Evolutionary conservation across 2,888 invertebrate species (phyloP), one percentile per base, ranked within the genome.

Genomic region (Hoplodrina ambigua): DNA sequence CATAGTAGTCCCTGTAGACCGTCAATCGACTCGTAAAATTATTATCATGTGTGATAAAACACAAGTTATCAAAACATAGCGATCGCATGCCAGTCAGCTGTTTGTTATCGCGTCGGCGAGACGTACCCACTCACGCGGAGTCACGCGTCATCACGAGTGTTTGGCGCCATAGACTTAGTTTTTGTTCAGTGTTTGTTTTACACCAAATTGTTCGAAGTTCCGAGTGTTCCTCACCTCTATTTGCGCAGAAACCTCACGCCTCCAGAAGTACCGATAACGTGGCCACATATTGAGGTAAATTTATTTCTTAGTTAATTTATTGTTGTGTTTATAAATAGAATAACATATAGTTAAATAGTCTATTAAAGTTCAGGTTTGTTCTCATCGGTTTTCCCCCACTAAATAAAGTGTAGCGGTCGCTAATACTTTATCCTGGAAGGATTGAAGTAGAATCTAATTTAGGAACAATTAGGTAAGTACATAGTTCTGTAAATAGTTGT

Each of bases 41-140:
- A 55, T 33, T 44, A 74, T 37, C 25, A 20, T 30, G 15, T 13
- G 5, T 44, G 58, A 61, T 58, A 53, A 55, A 33, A 44, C 44
- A 53, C 6, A 20, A 15, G 30, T 19, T 59, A 80, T 68, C 54
- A 64, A 7, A 63, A 69, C 68, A 58, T 33, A 33, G 37, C 52
- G 68, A 20, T 4, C 46, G 54, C 59, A 17, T 19, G 70, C 56
- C 76, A 87, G 83, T 87, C 86, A 87, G 87, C 86, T 84, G 87
- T 84, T 80, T 41, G 82, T 76, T 77, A 86, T 84, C 87, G 70
- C 30, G 46, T 30, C 75, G 68, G 52, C 69, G 37, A 72, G 72
- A 78, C 86, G 86, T 56, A 63, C n/a, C 41, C 19, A 52, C 58
- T 1, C 41, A 53, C 25, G 53, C 10, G 41, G 53, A 52, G 55